phyloP scores from a whole-genome alignment of 2,888 invertebrate species.

The Parapristionchus giblindavisi region DNA sequence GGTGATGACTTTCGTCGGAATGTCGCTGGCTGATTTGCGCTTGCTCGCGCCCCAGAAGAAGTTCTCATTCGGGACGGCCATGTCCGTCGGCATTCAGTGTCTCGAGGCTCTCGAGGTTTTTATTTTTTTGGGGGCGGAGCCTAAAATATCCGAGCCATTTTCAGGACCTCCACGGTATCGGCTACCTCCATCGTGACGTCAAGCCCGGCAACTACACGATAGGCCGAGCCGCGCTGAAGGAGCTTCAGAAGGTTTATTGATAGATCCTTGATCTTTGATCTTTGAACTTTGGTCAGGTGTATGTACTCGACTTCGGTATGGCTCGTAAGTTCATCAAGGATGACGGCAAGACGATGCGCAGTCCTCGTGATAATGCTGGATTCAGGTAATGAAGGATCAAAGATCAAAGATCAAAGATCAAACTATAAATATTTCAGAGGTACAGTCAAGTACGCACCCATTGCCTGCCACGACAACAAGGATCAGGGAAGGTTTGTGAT shows the following conservation, averaged over 20 bases:
- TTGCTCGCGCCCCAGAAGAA: slow-evolving; percentile 44
- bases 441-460: slow-evolving; percentile 61
- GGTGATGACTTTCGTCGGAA: slow-evolving; percentile 63
- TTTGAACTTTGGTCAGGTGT: slow-evolving; percentile 42
- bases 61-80: slow-evolving; percentile 63
- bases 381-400: slow-evolving; percentile 45
- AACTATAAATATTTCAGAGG: slow-evolving; percentile 39
- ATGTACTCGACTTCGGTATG: slow-evolving; percentile 66
- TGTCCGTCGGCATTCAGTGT: slow-evolving; percentile 57
- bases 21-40: slow-evolving; percentile 53
- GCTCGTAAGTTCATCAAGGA: slow-evolving; percentile 61
- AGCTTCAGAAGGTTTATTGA: slow-evolving; percentile 55
- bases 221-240: slow-evolving; percentile 58
- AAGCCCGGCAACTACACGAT: slow-evolving; percentile 64
- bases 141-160: not conserved
- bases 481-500: slow-evolving; percentile 35
- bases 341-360: slow-evolving; percentile 55
- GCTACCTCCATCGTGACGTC: slow-evolving; percentile 56
- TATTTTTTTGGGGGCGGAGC: not conserved
- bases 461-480: slow-evolving; percentile 55
- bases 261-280: not conserved
- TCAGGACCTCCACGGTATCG: slow-evolving; percentile 60
- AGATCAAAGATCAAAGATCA: slow-evolving; percentile 11
- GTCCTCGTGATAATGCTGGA: slow-evolving; percentile 59
- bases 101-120: slow-evolving; percentile 60